Percentiles rank a stretch among this genome's conserved stretches.
phyloP scores from a whole-genome alignment of 1,140 invertebrate genomes.

The Zaprionus inermis region DNA sequence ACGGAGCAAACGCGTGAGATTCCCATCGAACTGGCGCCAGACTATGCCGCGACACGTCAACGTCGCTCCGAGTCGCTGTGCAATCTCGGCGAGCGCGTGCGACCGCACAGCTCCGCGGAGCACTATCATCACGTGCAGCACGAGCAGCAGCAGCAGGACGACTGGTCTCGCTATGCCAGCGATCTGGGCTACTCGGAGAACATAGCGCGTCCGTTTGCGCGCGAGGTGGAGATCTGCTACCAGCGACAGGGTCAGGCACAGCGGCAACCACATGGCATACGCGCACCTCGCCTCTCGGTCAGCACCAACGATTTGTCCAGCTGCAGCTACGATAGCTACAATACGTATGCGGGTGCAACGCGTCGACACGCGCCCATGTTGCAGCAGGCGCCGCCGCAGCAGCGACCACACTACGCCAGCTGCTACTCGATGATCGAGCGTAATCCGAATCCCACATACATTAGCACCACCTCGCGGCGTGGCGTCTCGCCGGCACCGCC shows the following conservation, averaged over 20 bases:
- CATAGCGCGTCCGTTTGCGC: constrained; percentile 73
- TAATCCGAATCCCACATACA: constrained; percentile 85
- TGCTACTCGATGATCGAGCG: constrained; percentile 84
- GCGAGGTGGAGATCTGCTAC: constrained; percentile 83
- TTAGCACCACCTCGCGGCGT: constrained; percentile 83
- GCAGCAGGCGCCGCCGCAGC: constrained; percentile 60
- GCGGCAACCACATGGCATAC: constrained; percentile 52
- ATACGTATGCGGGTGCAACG: constrained; percentile 65
- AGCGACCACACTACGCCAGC: constrained; percentile 72
- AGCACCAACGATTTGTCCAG: constrained; percentile 76
- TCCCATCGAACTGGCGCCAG: constrained; percentile 59
- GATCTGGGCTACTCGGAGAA: constrained; percentile 81
- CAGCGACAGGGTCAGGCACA: constrained; percentile 52
- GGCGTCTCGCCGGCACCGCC: constrained; percentile 85
- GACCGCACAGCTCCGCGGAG: constrained; percentile 64
- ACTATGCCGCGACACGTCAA: constrained; percentile 24
- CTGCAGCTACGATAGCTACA: constrained; percentile 63
- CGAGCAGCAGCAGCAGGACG: constrained; percentile 51
- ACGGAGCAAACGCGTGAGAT: constrained; percentile 49
- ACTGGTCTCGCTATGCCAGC: constrained; percentile 74
- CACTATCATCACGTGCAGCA: constrained; percentile 30
- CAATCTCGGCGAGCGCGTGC: constrained; percentile 55
- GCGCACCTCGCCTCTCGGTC: constrained; percentile 69
- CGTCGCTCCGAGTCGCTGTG: constrained; percentile 74
- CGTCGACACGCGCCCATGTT: constrained; percentile 75